Base-by-base conservation (phyloP, 2,888 invertebrate species). In the Reticulitermes lucifugus region DNA sequence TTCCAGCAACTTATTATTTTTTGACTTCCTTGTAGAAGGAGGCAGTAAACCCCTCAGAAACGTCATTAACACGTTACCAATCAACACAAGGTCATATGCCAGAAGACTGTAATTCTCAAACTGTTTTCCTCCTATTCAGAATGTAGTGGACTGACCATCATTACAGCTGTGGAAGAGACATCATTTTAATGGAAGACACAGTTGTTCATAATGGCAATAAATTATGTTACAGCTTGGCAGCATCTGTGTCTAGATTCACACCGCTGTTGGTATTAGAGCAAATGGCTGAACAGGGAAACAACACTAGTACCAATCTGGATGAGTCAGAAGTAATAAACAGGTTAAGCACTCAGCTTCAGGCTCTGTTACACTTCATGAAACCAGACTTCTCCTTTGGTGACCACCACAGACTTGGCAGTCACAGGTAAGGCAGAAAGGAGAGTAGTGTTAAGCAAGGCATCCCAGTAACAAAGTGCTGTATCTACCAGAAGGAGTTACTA, bases 341-440 rank as follows among this genome's bases (percentile, higher is more conserved):
- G 55, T 73, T 85, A 14, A 60, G 59, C n/a, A 70, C 55, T 46
- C 84, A 86, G 29, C 84, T 86, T 29, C 94, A 94, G 91, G 91
- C 93, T 0, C 91, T 94, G 10, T 90, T 94, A 1, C 93, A 93
- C 0, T 94, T 94, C 90, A 92, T 93, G 14, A 94, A 93, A 89
- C 92, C 90, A n/a, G 94, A 94, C 89, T 93, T 94, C 87, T 94
- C 94, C 0, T 94, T 94, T 89, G 94, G 94, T 85, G 94, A 94
- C 85, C 94, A 94, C 86, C 94, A 93, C 86, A 93, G 93, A 88
- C 91, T 94, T 89, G 93, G 93, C 85, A 94, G 94, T 87, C 94
- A 94, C 87, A 90, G 93, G 89, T 89, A 80, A 35, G 88, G 87
- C 55, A 55, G 46, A 46, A 12, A 9, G 12, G 12, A 12, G 4